Conservation (phyloP, 2,113 vertebrate genomes). For the Etheostoma cragini region DNA sequence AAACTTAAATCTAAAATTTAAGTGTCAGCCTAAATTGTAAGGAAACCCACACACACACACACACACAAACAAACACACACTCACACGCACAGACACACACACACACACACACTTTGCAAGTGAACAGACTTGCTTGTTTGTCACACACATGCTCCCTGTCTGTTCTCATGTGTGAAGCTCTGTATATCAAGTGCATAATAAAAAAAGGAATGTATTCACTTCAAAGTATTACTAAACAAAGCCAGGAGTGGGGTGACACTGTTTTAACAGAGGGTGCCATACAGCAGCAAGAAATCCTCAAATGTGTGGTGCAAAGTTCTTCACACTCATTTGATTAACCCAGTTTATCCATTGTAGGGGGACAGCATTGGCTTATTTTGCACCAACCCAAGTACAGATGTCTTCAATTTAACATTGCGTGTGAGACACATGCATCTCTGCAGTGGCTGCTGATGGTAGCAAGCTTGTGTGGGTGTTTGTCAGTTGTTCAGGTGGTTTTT, state of each 20-base stretch:
- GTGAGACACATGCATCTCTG: conserved; percentile 33
- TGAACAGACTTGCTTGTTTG: conserved; percentile 37
- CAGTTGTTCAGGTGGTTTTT: not conserved
- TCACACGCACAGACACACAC: conserved; percentile 11
- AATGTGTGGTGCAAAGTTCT: conserved; percentile 3
- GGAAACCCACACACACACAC: not conserved
- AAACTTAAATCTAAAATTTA: conserved; percentile 38
- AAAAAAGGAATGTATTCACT: conserved; percentile 32
- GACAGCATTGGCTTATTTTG: conserved; percentile 28
- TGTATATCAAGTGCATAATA: conserved; percentile 26
- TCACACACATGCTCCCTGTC: conserved; percentile 40
- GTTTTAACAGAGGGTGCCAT: conserved; percentile 57
- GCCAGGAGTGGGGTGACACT: conserved; percentile 38
- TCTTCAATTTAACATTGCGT: conserved; percentile 14
- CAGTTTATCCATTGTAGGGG: conserved; percentile 38
- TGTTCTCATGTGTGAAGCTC: conserved; percentile 38
- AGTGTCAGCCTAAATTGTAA: conserved; percentile 4
- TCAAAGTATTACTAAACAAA: conserved; percentile 51
- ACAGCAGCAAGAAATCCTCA: conserved; percentile 16
- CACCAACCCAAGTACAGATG: conserved; percentile 41
- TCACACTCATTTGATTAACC: conserved; percentile 38
- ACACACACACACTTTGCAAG: conserved; percentile 8
- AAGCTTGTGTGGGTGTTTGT: conserved; percentile 6
- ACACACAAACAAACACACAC: conserved; percentile 3
- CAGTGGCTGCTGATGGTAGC: conserved; percentile 12